phyloP scores from a whole-genome alignment of 1,140 invertebrate species.

The Cylas formicarius region DNA sequence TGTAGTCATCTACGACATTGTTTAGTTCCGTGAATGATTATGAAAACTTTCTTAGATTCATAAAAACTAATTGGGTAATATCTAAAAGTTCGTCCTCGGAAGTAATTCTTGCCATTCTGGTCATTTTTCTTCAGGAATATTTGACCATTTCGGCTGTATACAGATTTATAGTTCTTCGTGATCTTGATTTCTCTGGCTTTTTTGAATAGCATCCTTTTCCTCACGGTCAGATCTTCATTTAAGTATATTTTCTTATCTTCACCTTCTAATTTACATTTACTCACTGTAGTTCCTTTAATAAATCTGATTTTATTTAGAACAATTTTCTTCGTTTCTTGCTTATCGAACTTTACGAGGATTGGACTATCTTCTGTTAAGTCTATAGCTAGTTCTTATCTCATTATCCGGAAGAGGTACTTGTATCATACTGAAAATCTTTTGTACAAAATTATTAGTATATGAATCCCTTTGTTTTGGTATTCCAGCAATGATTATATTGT shows the following conservation, averaged over 20 bases:
- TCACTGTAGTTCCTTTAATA: constrained; percentile 2
- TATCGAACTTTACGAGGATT: constrained; percentile 4
- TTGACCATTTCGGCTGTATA: background rate
- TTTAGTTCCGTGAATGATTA: too few species aligned
- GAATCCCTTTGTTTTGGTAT: constrained; percentile 2
- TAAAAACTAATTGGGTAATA: too few species aligned
- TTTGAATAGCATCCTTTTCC: constrained; percentile 4
- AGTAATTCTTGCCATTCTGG: too few species aligned
- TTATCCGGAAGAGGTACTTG: background rate
- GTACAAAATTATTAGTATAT: background rate
- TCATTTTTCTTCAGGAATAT: constrained; percentile 7
- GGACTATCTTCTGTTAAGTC: background rate
- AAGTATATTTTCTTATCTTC: constrained; percentile 3
- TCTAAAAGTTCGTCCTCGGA: too few species aligned
- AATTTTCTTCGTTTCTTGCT: background rate
- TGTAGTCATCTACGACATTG: too few species aligned
- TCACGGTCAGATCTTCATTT: constrained; percentile 3
- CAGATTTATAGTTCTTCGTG: constrained; percentile 1
- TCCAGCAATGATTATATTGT: constrained; percentile 2
- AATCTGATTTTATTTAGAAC: background rate
- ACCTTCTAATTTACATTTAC: constrained; percentile 1
- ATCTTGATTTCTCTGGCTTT: constrained; percentile 2
- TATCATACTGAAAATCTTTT: background rate
- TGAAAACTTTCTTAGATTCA: too few species aligned
- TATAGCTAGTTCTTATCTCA: background rate